phyloP scores from a whole-genome alignment of 2,113 vertebrate species.

The Helogale parvula region DNA sequence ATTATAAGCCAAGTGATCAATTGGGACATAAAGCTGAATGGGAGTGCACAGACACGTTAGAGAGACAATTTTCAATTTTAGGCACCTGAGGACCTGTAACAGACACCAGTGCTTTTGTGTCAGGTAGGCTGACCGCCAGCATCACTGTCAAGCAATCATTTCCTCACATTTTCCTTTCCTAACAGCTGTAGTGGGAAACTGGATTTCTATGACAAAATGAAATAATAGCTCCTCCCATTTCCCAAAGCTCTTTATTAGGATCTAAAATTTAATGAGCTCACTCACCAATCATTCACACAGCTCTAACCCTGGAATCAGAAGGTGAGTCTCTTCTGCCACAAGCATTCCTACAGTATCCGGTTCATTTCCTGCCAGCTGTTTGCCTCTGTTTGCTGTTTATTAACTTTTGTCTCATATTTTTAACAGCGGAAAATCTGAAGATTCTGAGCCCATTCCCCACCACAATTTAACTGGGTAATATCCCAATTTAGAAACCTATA shows the following conservation, averaged over 20 bases:
- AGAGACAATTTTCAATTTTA: not conserved
- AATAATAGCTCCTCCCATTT: not conserved
- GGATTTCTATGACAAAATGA: slow-evolving; percentile 1
- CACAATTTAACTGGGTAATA: not conserved
- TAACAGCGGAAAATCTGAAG: not conserved
- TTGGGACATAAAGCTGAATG: not conserved
- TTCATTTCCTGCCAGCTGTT: not conserved
- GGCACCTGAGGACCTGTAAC: rapidly evolving
- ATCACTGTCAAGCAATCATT: not conserved
- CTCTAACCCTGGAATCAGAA: not conserved
- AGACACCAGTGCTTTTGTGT: rapidly evolving
- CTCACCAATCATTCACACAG: too few relatives aligned
- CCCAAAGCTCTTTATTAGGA: not conserved
- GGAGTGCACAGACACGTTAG: rapidly evolving
- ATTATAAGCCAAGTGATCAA: not conserved
- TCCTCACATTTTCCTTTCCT: not conserved
- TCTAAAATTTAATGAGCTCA: not conserved
- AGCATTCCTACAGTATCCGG: not conserved
- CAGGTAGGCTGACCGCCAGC: not conserved
- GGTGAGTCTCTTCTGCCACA: not conserved
- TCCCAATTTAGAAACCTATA: not conserved
- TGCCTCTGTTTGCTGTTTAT: not conserved
- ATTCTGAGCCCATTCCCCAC: not conserved
- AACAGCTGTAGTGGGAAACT: not conserved
- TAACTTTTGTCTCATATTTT: not conserved